phyloP scores from a whole-genome alignment of 1,140 invertebrate species.

The Eueides isabella region DNA sequence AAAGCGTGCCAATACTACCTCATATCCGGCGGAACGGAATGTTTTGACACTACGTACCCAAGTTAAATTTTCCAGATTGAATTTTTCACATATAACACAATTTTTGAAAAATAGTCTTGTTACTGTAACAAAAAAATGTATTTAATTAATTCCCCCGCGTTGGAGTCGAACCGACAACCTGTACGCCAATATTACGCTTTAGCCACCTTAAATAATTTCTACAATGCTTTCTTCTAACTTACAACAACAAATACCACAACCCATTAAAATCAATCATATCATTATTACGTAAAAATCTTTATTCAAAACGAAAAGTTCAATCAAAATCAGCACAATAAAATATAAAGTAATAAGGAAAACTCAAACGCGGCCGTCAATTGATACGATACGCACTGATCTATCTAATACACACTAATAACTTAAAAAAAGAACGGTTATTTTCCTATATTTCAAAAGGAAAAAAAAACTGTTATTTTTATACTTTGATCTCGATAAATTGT shows the following conservation, averaged over 20 bases:
- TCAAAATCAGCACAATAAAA: slow-evolving; percentile 29
- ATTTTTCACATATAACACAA: no score
- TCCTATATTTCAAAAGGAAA: not conserved
- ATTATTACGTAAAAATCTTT: not conserved
- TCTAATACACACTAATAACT: not conserved
- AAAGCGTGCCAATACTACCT: no score
- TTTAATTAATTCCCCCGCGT: no score
- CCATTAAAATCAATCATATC: not conserved
- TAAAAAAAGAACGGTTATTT: slow-evolving; percentile 12
- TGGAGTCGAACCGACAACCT: no score
- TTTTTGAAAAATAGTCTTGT: no score
- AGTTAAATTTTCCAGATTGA: no score
- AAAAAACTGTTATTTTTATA: slow-evolving; percentile 27
- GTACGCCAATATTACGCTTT: no score
- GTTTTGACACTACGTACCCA: no score
- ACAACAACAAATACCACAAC: not conserved
- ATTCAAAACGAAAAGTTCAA: slow-evolving; percentile 19
- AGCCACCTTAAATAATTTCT: no score
- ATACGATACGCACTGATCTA: not conserved
- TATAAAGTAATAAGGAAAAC: slow-evolving; percentile 12
- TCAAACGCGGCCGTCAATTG: not conserved
- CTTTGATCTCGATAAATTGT: slow-evolving; percentile 55
- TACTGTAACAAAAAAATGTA: no score
- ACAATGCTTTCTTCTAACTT: no score
- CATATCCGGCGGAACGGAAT: no score